Base-by-base conservation (phyloP, 1,140 invertebrate species). In the Solenopsis fugax region DNA sequence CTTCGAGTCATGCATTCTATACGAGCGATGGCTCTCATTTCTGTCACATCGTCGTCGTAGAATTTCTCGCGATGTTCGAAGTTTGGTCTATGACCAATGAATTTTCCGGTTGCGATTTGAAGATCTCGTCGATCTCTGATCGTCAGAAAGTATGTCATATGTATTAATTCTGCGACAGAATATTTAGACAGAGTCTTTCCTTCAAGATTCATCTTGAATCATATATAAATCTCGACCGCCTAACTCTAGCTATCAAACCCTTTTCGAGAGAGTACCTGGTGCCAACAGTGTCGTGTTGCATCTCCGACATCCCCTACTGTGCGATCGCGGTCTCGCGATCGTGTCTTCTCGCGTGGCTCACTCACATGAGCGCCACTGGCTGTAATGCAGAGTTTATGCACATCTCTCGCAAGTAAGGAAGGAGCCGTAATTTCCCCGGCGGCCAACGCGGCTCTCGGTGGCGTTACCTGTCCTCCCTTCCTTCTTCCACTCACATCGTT, bases 1-100 rank as follows among this genome's bases (percentile, higher is more conserved):
- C 93, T 95, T 93, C 91, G 90, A 93, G 93, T 95, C 94, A 94
- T 95, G 94, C 94, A 95, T 95, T 95, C 94, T 95, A 92, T 93
- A 95, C 86, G 90, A 95, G 92, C 94, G 93, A 93, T 85, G 92
- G 90, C 89, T 93, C 93, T 93, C 93, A 91, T 82, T 78, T 84
- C n/a, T 73, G 41, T 86, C 76, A 50, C n/a, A 16, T 37, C 21
- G 21, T 71, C 37, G n/a, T 48, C 34, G 12, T 41, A 12, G 41
- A 16, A 72, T 60, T 16, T 37, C 29, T 34, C 12, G 50, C 16
- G 7, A 12, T n/a, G 18, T 29, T 6, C 18, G 18, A 65, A 4
- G 4, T 29, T 34, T 41, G 2, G 1, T 18, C 21, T 21, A 7
- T 18, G 18, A 56, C 3, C 24, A 37, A 62, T n/a, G 2, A 21